A percentile compares a stretch with the other conserved stretches of the same genome.
Evolutionary conservation across 2,797 vertebrate genomes (phyloP).

Genomic region (Numenius phaeopus): DNA sequence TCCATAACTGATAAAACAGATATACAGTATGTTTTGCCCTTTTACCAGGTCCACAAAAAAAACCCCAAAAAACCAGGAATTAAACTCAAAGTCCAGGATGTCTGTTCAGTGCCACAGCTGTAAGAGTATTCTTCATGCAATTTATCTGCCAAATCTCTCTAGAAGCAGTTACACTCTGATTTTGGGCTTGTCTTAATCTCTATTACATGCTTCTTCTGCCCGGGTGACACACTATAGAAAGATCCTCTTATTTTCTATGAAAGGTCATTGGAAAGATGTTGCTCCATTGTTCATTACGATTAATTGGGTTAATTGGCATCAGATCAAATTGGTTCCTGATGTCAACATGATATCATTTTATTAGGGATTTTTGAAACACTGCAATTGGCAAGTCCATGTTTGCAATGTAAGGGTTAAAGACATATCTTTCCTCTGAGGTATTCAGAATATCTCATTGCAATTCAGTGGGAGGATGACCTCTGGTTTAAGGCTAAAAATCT

Average conservation of each 20-base stretch:
- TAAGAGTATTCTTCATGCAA: not conserved
- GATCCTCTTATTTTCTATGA: not conserved
- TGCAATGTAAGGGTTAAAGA: constrained; percentile 41
- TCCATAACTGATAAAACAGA: not conserved
- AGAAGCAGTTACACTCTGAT: not conserved
- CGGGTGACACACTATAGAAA: not conserved
- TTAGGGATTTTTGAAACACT: constrained; percentile 21
- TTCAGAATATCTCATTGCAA: constrained; percentile 46
- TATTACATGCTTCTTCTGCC: not conserved
- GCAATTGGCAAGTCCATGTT: not conserved
- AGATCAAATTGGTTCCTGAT: constrained; percentile 38
- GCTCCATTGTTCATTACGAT: constrained; percentile 20
- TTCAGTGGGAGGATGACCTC: constrained; percentile 45
- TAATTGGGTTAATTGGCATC: constrained; percentile 55
- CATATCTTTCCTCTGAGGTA: not conserved
- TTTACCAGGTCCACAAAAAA: not conserved
- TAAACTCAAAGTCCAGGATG: not conserved
- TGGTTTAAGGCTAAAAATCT: constrained; percentile 64
- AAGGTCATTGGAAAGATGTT: constrained; percentile 15
- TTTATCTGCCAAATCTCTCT: not conserved
- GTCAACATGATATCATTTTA: constrained; percentile 10
- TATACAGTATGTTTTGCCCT: not conserved
- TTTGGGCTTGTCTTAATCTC: not conserved
- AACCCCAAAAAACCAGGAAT: not conserved
- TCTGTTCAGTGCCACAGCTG: not conserved